Conservation (phyloP, 1,140 invertebrate species). For the Heliconius congener region DNA sequence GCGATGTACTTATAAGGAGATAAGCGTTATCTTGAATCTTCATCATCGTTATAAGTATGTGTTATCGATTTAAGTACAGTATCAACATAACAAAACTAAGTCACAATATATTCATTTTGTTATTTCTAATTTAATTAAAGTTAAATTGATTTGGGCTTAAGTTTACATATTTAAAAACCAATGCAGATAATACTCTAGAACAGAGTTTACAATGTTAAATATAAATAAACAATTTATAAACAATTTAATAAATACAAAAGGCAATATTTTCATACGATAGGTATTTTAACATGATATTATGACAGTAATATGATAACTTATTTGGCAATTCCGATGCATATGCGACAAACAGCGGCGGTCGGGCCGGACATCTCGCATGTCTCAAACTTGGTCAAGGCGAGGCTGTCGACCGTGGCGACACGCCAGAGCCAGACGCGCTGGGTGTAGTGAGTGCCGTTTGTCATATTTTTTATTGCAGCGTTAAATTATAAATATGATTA, state of each 20-base stretch:
- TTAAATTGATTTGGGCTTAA: neutral
- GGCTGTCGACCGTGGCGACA: constrained; percentile 67
- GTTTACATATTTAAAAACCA: no score
- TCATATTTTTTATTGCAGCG: constrained; percentile 60
- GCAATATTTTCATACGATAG: neutral
- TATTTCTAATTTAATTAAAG: neutral
- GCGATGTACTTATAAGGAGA: constrained; percentile 18
- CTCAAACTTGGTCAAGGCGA: constrained; percentile 75
- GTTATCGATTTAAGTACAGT: constrained; percentile 27
- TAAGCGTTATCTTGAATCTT: constrained; percentile 18
- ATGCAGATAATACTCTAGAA: no score
- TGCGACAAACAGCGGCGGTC: constrained; percentile 31
- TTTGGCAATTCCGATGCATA: constrained; percentile 59
- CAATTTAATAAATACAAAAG: neutral
- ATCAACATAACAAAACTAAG: constrained; percentile 20
- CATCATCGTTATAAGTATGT: constrained; percentile 18
- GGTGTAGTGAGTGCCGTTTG: constrained; percentile 59
- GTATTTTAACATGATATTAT: neutral
- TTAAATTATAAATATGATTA: neutral
- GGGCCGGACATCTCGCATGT: constrained; percentile 55
- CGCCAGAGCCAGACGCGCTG: constrained; percentile 66
- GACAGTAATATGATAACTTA: constrained; percentile 30
- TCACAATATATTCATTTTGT: constrained; percentile 7
- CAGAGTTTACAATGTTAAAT: no score
- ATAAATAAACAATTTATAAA: neutral